Percentiles rank a stretch among this genome's conserved stretches.
phyloP scores from a whole-genome alignment of 2,113 vertebrate species.

The Elaphurus davidianus region DNA sequence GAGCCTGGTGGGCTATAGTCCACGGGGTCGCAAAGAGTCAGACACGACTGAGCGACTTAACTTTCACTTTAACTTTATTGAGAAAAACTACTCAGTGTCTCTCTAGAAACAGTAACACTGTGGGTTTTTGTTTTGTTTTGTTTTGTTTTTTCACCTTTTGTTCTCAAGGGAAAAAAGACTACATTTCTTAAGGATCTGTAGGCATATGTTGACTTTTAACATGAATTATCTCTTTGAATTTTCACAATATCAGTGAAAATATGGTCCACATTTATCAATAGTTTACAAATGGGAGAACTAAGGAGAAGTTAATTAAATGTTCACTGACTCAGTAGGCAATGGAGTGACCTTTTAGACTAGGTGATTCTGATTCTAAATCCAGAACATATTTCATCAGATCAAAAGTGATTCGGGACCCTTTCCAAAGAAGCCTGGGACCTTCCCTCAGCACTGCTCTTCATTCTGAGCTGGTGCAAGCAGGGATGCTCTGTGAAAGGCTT shows the following conservation, averaged over 20 bases:
- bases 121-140: not conserved
- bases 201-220: not conserved
- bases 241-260: not conserved
- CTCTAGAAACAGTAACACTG: not conserved
- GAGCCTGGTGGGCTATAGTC: no score
- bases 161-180: not conserved
- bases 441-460: accelerated
- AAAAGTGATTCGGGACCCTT: not conserved
- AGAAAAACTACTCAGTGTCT: not conserved
- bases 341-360: no score
- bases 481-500: not conserved
- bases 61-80: no score
- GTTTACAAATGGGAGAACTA: not conserved
- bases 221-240: not conserved
- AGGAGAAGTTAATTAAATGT: not conserved
- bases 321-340: not conserved
- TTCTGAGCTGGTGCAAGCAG: not conserved
- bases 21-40: no score
- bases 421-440: not conserved
- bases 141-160: not conserved
- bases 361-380: not conserved
- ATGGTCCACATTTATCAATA: not conserved
- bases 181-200: not conserved
- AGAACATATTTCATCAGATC: not conserved
- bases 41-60: no score